phyloP scores from a whole-genome alignment of 2,888 invertebrate genomes.

The Parnassius smintheus region DNA sequence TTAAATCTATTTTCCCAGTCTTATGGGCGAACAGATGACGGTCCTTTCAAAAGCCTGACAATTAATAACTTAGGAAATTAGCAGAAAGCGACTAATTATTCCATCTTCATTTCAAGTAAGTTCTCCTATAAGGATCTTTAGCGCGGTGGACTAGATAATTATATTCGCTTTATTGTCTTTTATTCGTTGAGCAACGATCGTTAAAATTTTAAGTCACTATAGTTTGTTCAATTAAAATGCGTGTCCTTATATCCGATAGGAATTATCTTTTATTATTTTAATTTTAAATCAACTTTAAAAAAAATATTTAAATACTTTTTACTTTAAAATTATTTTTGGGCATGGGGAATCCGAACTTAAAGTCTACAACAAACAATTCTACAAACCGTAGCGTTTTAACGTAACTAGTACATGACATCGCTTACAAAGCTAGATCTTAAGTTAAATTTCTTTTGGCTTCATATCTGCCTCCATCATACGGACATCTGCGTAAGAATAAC shows the following conservation, averaged over 20 bases:
- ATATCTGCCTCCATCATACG: slow-evolving; percentile 58
- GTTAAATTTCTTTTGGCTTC: slow-evolving; percentile 37
- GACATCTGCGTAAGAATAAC: slow-evolving; percentile 78
- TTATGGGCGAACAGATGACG: slow-evolving; percentile 62
- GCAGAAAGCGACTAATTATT: slow-evolving; percentile 71
- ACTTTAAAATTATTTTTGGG: too few relatives aligned
- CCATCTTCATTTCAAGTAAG: slow-evolving; percentile 55
- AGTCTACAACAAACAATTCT: not conserved
- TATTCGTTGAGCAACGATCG: too few relatives aligned
- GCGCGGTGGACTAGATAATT: slow-evolving; percentile 16
- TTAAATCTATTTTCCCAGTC: slow-evolving; percentile 34
- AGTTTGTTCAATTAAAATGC: too few relatives aligned
- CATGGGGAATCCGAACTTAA: too few relatives aligned
- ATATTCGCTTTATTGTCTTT: slow-evolving; percentile 20
- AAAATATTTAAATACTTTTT: too few relatives aligned
- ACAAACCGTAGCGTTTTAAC: not conserved
- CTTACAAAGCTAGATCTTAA: slow-evolving; percentile 16
- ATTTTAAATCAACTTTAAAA: too few relatives aligned
- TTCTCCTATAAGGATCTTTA: slow-evolving; percentile 21
- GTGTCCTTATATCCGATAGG: too few relatives aligned
- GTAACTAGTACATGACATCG: slow-evolving; percentile 9
- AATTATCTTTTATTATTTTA: too few relatives aligned
- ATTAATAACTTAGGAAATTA: slow-evolving; percentile 78
- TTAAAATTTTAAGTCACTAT: too few relatives aligned
- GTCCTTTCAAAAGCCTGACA: slow-evolving; percentile 64